Evolutionary conservation across 2,113 vertebrate species (phyloP).

Genomic region (Dicerorhinus sumatrensis): DNA sequence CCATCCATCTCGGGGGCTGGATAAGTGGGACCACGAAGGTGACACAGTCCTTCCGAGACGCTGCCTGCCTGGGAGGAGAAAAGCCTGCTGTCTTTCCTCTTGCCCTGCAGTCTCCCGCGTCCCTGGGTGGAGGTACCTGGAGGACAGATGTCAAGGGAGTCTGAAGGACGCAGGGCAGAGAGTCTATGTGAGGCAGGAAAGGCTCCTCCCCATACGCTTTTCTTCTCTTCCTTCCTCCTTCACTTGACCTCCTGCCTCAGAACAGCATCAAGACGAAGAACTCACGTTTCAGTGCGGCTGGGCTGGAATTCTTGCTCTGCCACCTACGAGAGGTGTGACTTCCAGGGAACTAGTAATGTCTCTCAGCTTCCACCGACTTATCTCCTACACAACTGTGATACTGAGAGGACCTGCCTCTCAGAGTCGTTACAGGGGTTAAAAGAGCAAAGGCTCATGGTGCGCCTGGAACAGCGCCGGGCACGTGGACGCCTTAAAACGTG

Average conservation of each 20-base stretch:
- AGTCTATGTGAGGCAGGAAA: not conserved
- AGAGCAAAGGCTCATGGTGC: not conserved
- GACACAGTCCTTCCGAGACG: not conserved
- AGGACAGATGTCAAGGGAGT: not conserved
- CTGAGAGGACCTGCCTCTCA: not conserved
- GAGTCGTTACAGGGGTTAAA: not conserved
- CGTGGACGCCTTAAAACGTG: not conserved
- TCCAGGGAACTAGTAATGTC: not conserved
- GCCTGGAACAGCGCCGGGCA: not conserved
- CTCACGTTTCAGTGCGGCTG: not conserved
- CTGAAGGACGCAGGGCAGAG: not conserved
- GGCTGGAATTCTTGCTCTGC: not conserved
- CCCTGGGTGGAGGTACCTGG: not conserved
- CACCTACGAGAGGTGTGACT: not conserved
- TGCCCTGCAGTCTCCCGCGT: not conserved
- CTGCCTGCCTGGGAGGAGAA: not conserved
- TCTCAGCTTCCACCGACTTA: not conserved
- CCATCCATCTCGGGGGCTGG: not conserved
- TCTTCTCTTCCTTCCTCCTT: not conserved
- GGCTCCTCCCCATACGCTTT: not conserved
- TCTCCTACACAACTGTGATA: not conserved
- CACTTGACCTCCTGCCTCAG: not conserved
- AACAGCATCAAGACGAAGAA: not conserved
- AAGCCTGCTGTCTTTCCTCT: not conserved
- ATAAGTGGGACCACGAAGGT: not conserved